A percentile compares a stretch with the other conserved stretches of the same genome.
Evolutionary conservation across 2,888 invertebrate species (phyloP).

Genomic region (Epirrita christyi): DNA sequence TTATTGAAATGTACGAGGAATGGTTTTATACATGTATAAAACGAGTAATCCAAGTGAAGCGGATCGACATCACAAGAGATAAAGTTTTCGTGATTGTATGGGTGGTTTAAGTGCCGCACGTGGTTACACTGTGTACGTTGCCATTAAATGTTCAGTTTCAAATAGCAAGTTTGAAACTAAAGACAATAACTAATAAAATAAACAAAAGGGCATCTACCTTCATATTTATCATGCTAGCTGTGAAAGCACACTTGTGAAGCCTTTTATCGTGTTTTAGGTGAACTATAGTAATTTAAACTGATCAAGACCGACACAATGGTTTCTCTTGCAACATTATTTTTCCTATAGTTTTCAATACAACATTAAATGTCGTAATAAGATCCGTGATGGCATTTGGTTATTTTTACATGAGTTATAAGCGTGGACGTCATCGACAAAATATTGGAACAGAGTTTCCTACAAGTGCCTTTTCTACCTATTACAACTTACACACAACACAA

Average conservation of each 20-base stretch:
- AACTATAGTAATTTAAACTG: background rate
- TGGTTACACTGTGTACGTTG: no score
- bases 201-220: background rate
- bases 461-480: no score
- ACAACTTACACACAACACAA: no score
- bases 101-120: background rate
- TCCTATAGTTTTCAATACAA: background rate
- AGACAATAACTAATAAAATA: background rate
- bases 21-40: no score
- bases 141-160: background rate
- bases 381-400: background rate
- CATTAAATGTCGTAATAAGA: background rate
- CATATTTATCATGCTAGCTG: background rate
- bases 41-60: background rate
- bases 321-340: background rate
- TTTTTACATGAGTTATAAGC: constrained; percentile 17
- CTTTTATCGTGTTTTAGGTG: background rate
- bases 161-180: background rate
- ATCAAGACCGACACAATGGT: background rate
- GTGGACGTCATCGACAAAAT: constrained; percentile 7
- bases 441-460: background rate
- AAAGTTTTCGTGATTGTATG: background rate
- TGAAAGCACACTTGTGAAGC: no score
- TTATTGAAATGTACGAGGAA: constrained; percentile 2
- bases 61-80: background rate